These are phyloP conservation scores for Agonopterix heracliana DNA, from an alignment of 2,888 invertebrate species.

Conservation along the genomic window DNA sequence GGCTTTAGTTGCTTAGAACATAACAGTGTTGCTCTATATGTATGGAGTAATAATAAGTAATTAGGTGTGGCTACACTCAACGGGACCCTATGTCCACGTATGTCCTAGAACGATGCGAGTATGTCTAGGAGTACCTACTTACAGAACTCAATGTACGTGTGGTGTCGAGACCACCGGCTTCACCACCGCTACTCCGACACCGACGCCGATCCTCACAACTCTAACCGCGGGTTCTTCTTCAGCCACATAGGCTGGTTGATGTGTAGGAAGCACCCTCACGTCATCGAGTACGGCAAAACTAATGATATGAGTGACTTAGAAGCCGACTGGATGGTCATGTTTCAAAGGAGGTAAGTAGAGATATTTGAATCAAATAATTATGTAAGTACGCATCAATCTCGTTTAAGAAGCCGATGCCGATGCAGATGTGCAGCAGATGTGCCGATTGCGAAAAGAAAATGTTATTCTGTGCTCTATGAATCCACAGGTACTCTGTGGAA, in stretches of 20 bases:
- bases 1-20: too few species aligned
- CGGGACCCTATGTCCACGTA: too few species aligned
- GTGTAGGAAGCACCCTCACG: slow-evolving; percentile 85
- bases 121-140: slow-evolving; percentile 8
- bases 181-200: slow-evolving; percentile 80
- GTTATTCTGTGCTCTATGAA: too few species aligned
- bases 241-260: slow-evolving; percentile 92
- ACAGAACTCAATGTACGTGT: slow-evolving; percentile 83
- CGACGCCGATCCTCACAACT: slow-evolving; percentile 82
- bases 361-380: background rate
- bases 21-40: too few species aligned
- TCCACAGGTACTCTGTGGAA: too few species aligned
- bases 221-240: slow-evolving; percentile 90
- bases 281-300: slow-evolving; percentile 78
- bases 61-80: too few species aligned
- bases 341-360: slow-evolving; percentile 81
- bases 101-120: too few species aligned
- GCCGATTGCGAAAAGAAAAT: too few species aligned
- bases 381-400: background rate
- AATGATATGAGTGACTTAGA: slow-evolving; percentile 87
- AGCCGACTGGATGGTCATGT: slow-evolving; percentile 82
- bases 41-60: too few species aligned
- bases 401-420: too few species aligned
- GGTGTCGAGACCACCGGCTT: slow-evolving; percentile 86
- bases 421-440: too few species aligned